Evolutionary conservation across 2,888 invertebrate species (phyloP).

Genomic region (Erebia epiphron): DNA sequence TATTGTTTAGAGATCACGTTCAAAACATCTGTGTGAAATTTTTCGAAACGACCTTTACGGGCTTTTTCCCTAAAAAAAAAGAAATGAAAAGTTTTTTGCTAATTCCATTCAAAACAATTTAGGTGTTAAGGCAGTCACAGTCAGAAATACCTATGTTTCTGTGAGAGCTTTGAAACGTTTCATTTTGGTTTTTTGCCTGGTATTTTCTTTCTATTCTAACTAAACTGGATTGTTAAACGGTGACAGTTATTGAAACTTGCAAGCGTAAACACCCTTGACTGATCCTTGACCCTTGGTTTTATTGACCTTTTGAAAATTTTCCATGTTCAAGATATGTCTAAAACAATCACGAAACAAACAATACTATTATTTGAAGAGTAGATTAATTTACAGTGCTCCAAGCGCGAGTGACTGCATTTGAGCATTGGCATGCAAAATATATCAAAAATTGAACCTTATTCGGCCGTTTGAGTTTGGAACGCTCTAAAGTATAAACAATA

Average conservation of each 20-base stretch:
- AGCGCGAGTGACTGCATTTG: too few relatives aligned
- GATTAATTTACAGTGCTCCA: too few relatives aligned
- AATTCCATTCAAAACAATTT: constrained; percentile 13
- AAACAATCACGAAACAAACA: too few relatives aligned
- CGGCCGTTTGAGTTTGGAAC: too few relatives aligned
- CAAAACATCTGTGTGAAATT: constrained; percentile 8
- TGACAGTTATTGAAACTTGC: background rate
- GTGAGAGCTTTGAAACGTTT: background rate
- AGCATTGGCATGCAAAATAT: too few relatives aligned
- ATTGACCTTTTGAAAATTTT: too few relatives aligned
- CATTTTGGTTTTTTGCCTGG: background rate
- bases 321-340: too few relatives aligned
- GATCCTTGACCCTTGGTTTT: too few relatives aligned
- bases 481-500: too few relatives aligned
- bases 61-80: constrained; percentile 1
- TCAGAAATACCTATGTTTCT: constrained; percentile 9
- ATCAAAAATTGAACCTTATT: too few relatives aligned
- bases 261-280: too few relatives aligned
- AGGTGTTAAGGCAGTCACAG: constrained; percentile 16
- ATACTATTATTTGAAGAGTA: too few relatives aligned
- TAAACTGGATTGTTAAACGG: background rate
- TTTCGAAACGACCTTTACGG: background rate
- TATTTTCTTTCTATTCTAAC: background rate
- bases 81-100: constrained; percentile 5
- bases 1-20: constrained; percentile 3